phyloP scores from a whole-genome alignment of 2,113 vertebrate genomes.

The Eupsittula cactorum region DNA sequence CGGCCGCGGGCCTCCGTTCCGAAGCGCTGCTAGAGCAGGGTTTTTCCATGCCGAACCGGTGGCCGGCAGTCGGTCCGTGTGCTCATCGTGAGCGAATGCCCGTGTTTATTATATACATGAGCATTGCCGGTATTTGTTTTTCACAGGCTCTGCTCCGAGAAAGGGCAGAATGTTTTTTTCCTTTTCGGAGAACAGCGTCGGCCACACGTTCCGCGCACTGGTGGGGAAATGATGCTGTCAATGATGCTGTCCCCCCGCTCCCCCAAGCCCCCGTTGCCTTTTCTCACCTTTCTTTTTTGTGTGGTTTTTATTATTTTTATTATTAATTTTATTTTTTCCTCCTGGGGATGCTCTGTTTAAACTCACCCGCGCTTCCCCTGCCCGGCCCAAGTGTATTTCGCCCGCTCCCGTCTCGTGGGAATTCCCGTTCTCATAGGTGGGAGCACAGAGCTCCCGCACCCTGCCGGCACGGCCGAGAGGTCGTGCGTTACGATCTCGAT shows the following conservation, averaged over 20 bases:
- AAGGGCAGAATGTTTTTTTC: not conserved
- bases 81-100: not conserved
- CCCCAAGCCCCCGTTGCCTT: not conserved
- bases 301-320: too few species aligned
- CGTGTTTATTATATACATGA: not conserved
- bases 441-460: not conserved
- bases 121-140: not conserved
- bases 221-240: too few species aligned
- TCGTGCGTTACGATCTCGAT: not conserved
- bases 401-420: not conserved
- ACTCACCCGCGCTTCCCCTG: not conserved
- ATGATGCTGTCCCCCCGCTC: too few species aligned
- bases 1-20: not conserved
- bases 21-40: not conserved
- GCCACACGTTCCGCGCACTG: rapidly evolving
- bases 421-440: not conserved
- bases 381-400: not conserved
- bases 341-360: not conserved
- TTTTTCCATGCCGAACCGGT: not conserved
- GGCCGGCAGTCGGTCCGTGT: not conserved
- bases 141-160: not conserved
- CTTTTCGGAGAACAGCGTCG: not conserved
- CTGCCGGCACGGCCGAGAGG: not conserved
- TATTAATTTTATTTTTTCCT: not conserved
- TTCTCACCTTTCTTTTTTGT: not conserved